Evolutionary conservation across 2,797 vertebrate species (phyloP).

Genomic region (Vireo griseus): DNA sequence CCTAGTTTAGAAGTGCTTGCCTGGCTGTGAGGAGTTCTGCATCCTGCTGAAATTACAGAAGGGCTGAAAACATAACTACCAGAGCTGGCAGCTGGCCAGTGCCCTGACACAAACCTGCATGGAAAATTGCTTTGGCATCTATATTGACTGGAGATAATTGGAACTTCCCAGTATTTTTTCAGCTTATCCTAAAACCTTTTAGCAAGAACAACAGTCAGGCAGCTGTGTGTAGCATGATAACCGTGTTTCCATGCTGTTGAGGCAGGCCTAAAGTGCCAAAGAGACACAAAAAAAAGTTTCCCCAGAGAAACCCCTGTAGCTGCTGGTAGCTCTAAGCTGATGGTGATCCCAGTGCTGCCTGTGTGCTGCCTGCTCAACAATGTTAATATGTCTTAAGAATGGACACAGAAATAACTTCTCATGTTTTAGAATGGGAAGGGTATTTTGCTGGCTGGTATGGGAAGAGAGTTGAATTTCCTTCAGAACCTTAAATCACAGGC

Average conservation of each 20-base stretch:
- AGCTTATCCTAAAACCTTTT: background rate
- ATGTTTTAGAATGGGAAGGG: background rate
- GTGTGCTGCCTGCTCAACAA: rapidly evolving
- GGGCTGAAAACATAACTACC: background rate
- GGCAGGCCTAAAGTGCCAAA: background rate
- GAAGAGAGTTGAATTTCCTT: background rate
- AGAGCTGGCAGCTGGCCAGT: background rate
- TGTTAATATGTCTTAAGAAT: background rate
- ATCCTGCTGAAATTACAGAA: slow-evolving; percentile 49
- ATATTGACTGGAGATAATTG: background rate
- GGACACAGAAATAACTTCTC: background rate
- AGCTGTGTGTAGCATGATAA: background rate
- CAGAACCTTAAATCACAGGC: background rate
- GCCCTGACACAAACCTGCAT: background rate
- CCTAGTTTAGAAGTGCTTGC: background rate
- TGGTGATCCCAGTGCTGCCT: background rate
- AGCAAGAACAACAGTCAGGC: background rate
- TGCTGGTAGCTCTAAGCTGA: background rate
- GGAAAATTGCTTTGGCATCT: background rate
- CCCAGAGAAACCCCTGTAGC: background rate
- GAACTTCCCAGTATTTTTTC: background rate
- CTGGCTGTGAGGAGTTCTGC: background rate
- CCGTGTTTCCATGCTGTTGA: background rate
- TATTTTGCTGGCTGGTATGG: background rate
- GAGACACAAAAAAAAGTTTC: background rate